These are phyloP conservation scores for Stenurella melanura DNA, from an alignment of 2,888 invertebrate genomes.

Conservation along the genomic window DNA sequence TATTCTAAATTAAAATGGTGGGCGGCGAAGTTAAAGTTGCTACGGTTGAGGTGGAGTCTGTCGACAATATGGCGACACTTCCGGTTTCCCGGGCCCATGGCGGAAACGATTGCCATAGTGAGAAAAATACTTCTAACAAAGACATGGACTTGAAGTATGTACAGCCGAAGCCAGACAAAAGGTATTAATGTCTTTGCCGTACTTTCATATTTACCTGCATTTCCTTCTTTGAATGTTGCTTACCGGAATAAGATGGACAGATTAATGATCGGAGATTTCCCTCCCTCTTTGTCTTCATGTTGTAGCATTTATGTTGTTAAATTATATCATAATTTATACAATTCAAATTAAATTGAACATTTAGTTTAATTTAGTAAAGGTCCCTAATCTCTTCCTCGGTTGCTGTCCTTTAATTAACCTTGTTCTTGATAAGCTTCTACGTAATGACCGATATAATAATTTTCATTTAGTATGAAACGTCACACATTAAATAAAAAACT, in stretches of 20 bases:
- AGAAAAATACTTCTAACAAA: constrained; percentile 89
- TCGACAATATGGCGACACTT: constrained; percentile 92
- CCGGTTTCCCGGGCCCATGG: constrained; percentile 85
- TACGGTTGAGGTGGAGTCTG: constrained; percentile 90
- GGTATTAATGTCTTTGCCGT: constrained; percentile 74
- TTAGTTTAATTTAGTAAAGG: no score
- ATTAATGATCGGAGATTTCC: neutral
- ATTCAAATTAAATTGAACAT: no score
- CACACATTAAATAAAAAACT: no score
- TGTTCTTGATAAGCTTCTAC: no score
- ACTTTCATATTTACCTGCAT: neutral
- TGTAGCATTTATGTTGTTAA: neutral
- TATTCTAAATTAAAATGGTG: constrained; percentile 73
- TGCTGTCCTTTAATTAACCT: no score
- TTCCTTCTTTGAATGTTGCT: neutral
- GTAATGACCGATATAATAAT: no score
- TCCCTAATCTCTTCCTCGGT: no score
- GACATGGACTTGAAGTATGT: constrained; percentile 92
- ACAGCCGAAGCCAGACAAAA: constrained; percentile 88
- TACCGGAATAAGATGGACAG: neutral
- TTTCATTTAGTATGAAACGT: no score
- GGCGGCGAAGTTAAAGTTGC: constrained; percentile 90
- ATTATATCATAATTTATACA: neutral
- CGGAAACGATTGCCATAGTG: constrained; percentile 81
- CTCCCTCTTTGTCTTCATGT: neutral